phyloP scores from a whole-genome alignment of 2,113 vertebrate species.

The Psittacus erithacus region DNA sequence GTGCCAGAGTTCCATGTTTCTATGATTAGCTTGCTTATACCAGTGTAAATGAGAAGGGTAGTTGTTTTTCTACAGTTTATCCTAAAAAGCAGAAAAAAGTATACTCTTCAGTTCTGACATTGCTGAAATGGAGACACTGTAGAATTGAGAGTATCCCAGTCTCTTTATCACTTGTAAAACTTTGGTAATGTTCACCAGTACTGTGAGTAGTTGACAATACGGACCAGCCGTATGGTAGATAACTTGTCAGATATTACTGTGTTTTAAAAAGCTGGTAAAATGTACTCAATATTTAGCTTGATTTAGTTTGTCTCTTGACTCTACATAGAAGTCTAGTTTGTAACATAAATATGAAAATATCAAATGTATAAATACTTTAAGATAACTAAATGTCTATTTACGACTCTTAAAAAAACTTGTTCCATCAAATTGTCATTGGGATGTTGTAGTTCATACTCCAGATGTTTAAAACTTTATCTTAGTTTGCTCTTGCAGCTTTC shows the following conservation, averaged over 20 bases:
- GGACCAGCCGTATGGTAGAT: not conserved
- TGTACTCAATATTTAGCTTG: not conserved
- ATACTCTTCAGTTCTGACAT: not conserved
- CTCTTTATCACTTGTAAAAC: not conserved
- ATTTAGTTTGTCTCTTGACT: not conserved
- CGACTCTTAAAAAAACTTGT: not conserved
- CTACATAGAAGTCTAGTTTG: not conserved
- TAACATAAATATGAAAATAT: not conserved
- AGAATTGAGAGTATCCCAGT: not conserved
- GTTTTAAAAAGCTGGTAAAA: not conserved
- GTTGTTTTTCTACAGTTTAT: not conserved
- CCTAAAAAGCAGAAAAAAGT: not conserved
- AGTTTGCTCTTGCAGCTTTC: not conserved
- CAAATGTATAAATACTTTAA: not conserved
- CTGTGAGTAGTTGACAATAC: not conserved
- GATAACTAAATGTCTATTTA: not conserved
- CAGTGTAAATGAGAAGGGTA: not conserved
- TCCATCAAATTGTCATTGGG: not conserved
- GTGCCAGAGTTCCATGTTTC: not conserved
- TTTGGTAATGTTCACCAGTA: not conserved
- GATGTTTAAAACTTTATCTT: not conserved
- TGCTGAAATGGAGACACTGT: not conserved
- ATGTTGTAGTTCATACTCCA: not conserved
- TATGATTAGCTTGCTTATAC: not conserved
- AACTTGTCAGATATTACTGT: fast-evolving